Evolutionary conservation across 2,113 vertebrate genomes (phyloP).

Genomic region (Pterophyllum scalare): DNA sequence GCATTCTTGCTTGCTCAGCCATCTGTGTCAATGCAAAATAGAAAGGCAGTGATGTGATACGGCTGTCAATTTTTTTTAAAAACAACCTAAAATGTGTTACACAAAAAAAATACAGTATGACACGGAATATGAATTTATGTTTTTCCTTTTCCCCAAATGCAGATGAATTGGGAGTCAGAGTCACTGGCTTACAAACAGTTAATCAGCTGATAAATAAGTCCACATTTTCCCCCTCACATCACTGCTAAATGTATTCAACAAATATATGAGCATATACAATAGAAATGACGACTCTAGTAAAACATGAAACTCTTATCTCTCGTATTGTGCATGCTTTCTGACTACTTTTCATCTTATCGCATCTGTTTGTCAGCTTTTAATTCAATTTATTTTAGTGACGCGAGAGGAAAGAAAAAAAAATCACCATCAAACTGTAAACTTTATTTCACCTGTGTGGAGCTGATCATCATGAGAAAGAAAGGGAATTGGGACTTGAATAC

Average conservation of each 20-base stretch:
- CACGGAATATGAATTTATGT: neutral
- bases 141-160: neutral
- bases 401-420: neutral
- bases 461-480: neutral
- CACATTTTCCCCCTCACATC: neutral
- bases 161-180: neutral
- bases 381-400: neutral
- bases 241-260: neutral
- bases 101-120: neutral
- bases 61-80: neutral
- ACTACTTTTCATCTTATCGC: neutral
- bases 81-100: neutral
- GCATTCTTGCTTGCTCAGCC: neutral
- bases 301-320: neutral
- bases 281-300: neutral
- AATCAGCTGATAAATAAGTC: neutral
- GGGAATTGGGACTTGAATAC: neutral
- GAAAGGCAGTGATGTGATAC: neutral
- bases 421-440: neutral
- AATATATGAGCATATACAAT: neutral
- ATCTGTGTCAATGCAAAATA: slow-evolving; percentile 20
- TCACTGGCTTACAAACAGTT: neutral
- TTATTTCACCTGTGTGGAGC: neutral
- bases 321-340: neutral
- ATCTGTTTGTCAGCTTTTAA: neutral